A percentile compares a stretch with the other conserved stretches of the same genome.
Conservation (phyloP, 2,113 vertebrate genomes). For the Nicator chloris region DNA sequence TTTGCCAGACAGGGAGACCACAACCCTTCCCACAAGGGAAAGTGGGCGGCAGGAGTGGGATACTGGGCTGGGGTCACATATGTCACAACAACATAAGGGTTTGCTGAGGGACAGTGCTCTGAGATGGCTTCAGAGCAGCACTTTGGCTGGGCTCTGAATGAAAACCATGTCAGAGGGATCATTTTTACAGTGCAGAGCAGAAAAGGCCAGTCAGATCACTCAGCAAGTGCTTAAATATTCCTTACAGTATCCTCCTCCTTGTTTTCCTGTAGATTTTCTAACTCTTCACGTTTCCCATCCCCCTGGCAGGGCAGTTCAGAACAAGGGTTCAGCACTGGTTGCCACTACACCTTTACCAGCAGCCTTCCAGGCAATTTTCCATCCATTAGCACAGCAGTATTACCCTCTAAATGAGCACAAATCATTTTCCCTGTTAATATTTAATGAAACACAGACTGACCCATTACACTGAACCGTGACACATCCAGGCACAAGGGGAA, state of each 20-base stretch:
- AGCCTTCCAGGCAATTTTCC: not conserved
- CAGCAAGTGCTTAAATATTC: not conserved
- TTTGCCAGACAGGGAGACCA: not conserved
- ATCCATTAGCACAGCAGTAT: not conserved
- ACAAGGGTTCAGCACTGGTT: not conserved
- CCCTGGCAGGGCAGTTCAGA: not conserved
- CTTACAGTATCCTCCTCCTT: not conserved
- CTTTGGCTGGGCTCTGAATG: not conserved
- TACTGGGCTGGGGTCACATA: rapidly evolving
- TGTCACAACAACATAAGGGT: rapidly evolving
- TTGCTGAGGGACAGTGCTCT: not conserved
- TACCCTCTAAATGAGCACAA: not conserved
- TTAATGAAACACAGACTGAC: conserved; percentile 14
- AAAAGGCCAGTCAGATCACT: not conserved
- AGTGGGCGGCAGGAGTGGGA: rapidly evolving
- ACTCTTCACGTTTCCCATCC: not conserved
- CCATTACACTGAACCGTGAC: not conserved
- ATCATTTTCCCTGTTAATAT: not conserved
- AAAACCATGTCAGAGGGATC: not conserved
- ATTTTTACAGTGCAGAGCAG: not conserved
- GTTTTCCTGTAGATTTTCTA: not conserved
- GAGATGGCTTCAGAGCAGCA: not conserved
- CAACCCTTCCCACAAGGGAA: not conserved
- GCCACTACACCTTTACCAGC: not conserved
- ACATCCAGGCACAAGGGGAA: not conserved